A percentile compares a stretch with the other conserved stretches of the same genome.
These are phyloP conservation scores for Eucidaris tribuloides DNA, from an alignment of 35 echinoderm and acorn worm genomes.

Conservation along the genomic window DNA sequence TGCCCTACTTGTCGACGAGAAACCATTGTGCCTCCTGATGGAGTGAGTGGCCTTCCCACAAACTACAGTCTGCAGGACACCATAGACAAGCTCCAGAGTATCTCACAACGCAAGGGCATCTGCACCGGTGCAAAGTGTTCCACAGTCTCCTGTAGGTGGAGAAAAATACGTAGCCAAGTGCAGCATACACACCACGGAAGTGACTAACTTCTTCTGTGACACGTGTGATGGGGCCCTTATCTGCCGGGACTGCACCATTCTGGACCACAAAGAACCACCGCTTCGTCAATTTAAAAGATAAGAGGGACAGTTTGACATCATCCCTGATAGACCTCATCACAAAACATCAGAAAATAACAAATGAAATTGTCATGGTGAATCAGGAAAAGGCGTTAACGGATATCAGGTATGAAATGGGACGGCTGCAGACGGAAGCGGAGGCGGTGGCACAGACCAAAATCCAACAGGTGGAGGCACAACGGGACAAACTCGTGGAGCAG, in stretches of 20 bases:
- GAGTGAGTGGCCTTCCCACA: neutral
- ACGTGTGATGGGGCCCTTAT: neutral
- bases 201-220: constrained; percentile 1
- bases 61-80: constrained; percentile 2
- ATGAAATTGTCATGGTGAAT: neutral
- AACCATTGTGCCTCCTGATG: neutral
- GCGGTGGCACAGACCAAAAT: neutral
- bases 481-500: neutral
- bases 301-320: neutral
- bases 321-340: neutral
- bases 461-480: neutral
- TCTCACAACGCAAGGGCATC: neutral
- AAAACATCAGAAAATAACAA: constrained; percentile 2
- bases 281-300: neutral
- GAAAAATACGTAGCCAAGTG: neutral
- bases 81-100: neutral
- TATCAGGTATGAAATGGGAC: neutral
- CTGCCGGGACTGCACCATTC: neutral
- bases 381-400: neutral
- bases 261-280: neutral
- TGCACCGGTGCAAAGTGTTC: neutral
- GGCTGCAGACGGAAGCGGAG: neutral
- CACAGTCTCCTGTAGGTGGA: neutral
- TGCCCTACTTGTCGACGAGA: neutral
- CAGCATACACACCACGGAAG: neutral